Percentiles rank a stretch among this genome's conserved stretches.
phyloP scores from a whole-genome alignment of 2,113 vertebrate species.

The Oryzias celebensis region DNA sequence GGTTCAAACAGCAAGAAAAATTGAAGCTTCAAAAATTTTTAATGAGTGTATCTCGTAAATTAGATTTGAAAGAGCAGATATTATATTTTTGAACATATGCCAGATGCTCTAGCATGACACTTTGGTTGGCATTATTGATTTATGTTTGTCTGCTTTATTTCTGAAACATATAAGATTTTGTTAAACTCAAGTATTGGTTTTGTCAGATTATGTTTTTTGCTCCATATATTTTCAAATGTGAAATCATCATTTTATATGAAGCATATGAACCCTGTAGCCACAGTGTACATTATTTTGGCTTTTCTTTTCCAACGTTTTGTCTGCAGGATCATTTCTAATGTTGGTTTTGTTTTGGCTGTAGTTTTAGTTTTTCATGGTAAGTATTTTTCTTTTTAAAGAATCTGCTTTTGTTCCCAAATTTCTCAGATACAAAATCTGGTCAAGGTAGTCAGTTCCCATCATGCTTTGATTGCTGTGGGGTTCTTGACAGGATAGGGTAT shows the following conservation, averaged over 20 bases:
- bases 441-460: too few species aligned
- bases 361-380: neutral
- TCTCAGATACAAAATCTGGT: too few species aligned
- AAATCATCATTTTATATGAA: constrained; percentile 8
- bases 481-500: too few species aligned
- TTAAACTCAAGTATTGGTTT: constrained; percentile 66
- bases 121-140: constrained; percentile 66
- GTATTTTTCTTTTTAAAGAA: too few species aligned
- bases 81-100: constrained; percentile 82
- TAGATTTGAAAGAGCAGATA: constrained; percentile 71
- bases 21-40: constrained; percentile 77
- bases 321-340: too few species aligned
- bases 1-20: constrained; percentile 76
- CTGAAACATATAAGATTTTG: constrained; percentile 55
- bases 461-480: too few species aligned
- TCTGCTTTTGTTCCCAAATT: too few species aligned
- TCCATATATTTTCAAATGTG: constrained; percentile 25
- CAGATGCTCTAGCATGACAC: constrained; percentile 83
- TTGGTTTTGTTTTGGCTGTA: too few species aligned
- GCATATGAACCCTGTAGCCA: neutral
- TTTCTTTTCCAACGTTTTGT: neutral
- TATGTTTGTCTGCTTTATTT: constrained; percentile 66
- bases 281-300: neutral
- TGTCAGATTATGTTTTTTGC: constrained; percentile 70
- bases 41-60: constrained; percentile 75